Base-by-base conservation (phyloP, 35 echinoderm and acorn worm species). In the Patiria miniata region DNA sequence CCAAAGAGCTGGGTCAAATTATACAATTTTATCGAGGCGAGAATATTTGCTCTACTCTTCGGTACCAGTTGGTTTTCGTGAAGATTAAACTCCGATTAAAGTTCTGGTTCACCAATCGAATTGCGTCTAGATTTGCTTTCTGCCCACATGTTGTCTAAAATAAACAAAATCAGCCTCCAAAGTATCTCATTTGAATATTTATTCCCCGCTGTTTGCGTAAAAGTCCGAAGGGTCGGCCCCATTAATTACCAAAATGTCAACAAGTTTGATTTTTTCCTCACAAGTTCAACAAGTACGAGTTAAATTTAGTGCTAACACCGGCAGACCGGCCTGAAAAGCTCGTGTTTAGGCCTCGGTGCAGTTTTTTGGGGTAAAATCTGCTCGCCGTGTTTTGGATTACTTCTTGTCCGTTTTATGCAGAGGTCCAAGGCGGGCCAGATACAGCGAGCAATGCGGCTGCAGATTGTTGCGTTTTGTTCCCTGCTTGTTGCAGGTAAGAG, bases 401-500 rank as follows among this genome's bases (percentile, higher is more conserved):
- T 36, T 73, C 29, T 1, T 34, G 2, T 32, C 2, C 21, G 34
- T 10, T 9, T 10, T 32, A 30, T 73, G 34, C 14, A 14, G 26
- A 32, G 65, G 65, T 73, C 65, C 26, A 30, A 14, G 19, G 19
- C 14, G 26, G 23, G 2, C 7, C 5, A 73, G 14, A 26, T 5
- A 28, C 65, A 2, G 26, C 14, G 34, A 26, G 34, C 34, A 14
- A 26, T 7, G 34, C 26, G 26, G 23, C 65, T 73, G 14, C 26
- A 28, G 65, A 73, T 73, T 73, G 26, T 30, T 73, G 65, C 26
- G 34, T 30, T 73, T 10, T 73, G 65, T 73, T 73, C 65, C 14
- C 65, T 73, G 10, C 65, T 73, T 28, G 65, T 34, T 32, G 23
- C 29, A 73, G 65, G 65, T 73, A 73, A 73, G 65, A n/a, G 34